phyloP scores from a whole-genome alignment of 2,888 invertebrate species.

The Eupeodes latifasciatus region DNA sequence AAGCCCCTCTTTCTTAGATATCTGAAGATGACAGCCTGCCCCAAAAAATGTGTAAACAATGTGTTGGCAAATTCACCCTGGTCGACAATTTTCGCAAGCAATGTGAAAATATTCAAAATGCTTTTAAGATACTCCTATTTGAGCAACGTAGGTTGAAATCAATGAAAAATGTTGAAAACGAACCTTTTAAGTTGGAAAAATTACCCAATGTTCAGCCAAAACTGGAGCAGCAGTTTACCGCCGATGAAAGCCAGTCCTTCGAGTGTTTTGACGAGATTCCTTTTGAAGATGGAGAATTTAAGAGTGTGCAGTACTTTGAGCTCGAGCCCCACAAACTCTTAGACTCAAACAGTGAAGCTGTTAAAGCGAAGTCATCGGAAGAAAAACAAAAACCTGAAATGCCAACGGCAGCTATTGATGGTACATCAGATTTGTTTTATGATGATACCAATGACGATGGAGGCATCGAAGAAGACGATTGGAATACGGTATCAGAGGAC shows the following conservation, averaged over 20 bases:
- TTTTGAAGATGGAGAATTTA: slow-evolving; percentile 65
- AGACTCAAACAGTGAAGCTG: background rate
- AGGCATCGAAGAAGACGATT: slow-evolving; percentile 15
- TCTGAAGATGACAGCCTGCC: slow-evolving; percentile 70
- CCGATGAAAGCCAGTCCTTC: background rate
- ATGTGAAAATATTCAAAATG: slow-evolving; percentile 66
- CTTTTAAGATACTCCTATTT: slow-evolving; percentile 55
- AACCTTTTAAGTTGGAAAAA: background rate
- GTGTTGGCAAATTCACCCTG: slow-evolving; percentile 63
- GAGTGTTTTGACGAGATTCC: slow-evolving; percentile 66
- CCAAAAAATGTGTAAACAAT: slow-evolving; percentile 71
- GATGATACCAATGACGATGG: slow-evolving; percentile 8
- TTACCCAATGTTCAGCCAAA: slow-evolving; percentile 22
- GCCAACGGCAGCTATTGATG: background rate
- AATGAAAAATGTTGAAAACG: background rate
- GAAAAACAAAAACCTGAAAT: background rate
- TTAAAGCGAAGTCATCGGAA: background rate
- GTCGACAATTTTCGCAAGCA: slow-evolving; percentile 66
- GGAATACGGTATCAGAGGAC: slow-evolving; percentile 7
- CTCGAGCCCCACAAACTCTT: slow-evolving; percentile 39
- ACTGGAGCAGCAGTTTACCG: slow-evolving; percentile 17
- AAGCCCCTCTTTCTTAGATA: slow-evolving; percentile 31
- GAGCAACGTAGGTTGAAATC: slow-evolving; percentile 29
- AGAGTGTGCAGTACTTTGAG: slow-evolving; percentile 55
- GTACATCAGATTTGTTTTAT: background rate